Base-by-base conservation (phyloP, 1,140 invertebrate species). In the Antheraea pernyi region DNA sequence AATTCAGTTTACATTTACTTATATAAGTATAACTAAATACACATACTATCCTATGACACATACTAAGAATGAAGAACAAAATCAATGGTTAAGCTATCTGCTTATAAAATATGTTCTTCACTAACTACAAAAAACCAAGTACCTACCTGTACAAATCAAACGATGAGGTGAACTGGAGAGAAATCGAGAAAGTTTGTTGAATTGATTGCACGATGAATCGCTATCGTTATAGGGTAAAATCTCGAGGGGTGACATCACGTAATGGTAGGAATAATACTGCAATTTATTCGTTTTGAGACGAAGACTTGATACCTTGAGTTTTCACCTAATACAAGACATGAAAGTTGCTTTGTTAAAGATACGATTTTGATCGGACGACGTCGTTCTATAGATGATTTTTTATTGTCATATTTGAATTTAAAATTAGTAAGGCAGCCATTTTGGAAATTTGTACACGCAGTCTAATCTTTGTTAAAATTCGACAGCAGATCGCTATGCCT, bases 111-210 rank as follows among this genome's bases (percentile, higher is more conserved):
- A 30, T 30, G 22, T 30, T 30, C 1, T 30, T 30, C 22, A 7
- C 39, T 7, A 2, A 2, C 39, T 2, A 9, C 7, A 11, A 53
- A 53, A 5, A 53, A 16, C 46, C 46, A 53, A 53, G 6, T 53
- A 53, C 16, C 4, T 16, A 2, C 46, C 46, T 53, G 46, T 16
- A 53, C 6, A 53, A 53, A 53, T 53, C 46, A 53, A 16, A 53
- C 13, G 46, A 53, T 53, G 46, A 53, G 46, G 46, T 53, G 46
- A 53, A 53, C 9, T 16, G 46, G 46, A 53, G 46, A 53, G 46
- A 53, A 53, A 53, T 53, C 13, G 46, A 53, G 46, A 53, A 53
- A 53, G 46, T 53, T 53, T 16, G 46, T 53, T 53, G 46, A 53
- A 53, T 53, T 9, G 46, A 53, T 53, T 53, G 46, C 16, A 53